Conservation (phyloP, 2,888 invertebrate genomes). For the Ochropleura plecta region DNA sequence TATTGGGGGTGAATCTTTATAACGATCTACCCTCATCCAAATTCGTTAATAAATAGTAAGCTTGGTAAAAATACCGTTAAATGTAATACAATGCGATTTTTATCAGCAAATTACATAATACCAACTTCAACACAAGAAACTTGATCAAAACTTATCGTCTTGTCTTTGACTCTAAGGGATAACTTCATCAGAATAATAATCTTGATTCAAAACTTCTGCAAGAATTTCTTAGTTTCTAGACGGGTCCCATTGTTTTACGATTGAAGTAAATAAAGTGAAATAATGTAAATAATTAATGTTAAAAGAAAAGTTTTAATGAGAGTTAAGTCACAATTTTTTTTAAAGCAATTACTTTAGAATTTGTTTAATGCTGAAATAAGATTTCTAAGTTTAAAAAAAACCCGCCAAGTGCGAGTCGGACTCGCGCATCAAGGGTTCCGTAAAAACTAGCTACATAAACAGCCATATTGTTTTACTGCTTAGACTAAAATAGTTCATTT, state of each 20-base stretch:
- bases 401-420: too few relatives aligned
- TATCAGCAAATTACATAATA: slow-evolving; percentile 14
- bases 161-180: slow-evolving; percentile 22
- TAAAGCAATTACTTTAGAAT: not conserved
- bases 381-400: too few relatives aligned
- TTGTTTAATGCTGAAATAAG: too few relatives aligned
- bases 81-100: slow-evolving; percentile 18
- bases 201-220: slow-evolving; percentile 39
- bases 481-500: too few relatives aligned
- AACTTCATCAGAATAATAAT: slow-evolving; percentile 28
- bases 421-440: too few relatives aligned
- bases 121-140: slow-evolving; percentile 19
- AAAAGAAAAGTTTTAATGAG: slow-evolving; percentile 6
- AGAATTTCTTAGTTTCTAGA: slow-evolving; percentile 1
- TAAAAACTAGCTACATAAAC: too few relatives aligned
- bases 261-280: not conserved
- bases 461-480: too few relatives aligned
- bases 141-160: slow-evolving; percentile 20
- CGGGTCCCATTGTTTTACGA: not conserved
- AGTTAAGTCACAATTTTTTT: too few relatives aligned
- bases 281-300: not conserved
- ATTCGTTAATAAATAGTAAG: too few relatives aligned
- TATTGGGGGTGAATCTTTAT: too few relatives aligned
- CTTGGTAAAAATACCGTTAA: too few relatives aligned
- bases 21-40: too few relatives aligned